These are phyloP conservation scores for Delichon dasypus DNA, from an alignment of 2,797 vertebrate genomes.

Conservation along the genomic window DNA sequence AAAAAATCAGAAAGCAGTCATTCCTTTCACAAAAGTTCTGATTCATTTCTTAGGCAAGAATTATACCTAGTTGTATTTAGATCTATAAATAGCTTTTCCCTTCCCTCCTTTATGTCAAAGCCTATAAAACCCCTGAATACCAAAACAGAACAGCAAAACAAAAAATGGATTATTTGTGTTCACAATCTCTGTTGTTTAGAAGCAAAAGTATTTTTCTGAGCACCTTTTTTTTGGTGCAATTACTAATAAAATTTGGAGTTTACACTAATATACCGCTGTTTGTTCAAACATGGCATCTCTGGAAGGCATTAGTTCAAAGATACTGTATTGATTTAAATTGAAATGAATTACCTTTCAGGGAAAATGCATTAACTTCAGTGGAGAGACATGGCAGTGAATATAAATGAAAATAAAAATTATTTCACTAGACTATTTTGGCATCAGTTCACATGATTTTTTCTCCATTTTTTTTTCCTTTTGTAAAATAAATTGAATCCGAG, in stretches of 20 bases:
- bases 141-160: background rate
- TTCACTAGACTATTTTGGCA: conserved; percentile 38
- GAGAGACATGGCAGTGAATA: conserved; percentile 45
- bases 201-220: background rate
- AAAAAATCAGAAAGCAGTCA: background rate
- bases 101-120: background rate
- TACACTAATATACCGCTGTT: background rate
- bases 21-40: background rate
- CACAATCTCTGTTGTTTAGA: background rate
- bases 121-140: background rate
- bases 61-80: background rate
- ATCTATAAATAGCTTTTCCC: background rate
- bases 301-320: conserved; percentile 33
- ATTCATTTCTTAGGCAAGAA: background rate
- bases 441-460: conserved; percentile 15
- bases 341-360: conserved; percentile 61
- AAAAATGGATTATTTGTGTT: background rate
- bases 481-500: conserved; percentile 53
- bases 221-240: background rate
- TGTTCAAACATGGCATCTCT: conserved; percentile 2
- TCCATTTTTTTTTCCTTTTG: background rate
- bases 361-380: conserved; percentile 55
- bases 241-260: conserved; percentile 1
- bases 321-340: conserved; percentile 63
- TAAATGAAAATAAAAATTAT: conserved; percentile 52